A percentile compares a stretch with the other conserved stretches of the same genome.
These are phyloP conservation scores for Glaucidium brasilianum DNA, from an alignment of 2,113 vertebrate genomes.

Conservation along the genomic window DNA sequence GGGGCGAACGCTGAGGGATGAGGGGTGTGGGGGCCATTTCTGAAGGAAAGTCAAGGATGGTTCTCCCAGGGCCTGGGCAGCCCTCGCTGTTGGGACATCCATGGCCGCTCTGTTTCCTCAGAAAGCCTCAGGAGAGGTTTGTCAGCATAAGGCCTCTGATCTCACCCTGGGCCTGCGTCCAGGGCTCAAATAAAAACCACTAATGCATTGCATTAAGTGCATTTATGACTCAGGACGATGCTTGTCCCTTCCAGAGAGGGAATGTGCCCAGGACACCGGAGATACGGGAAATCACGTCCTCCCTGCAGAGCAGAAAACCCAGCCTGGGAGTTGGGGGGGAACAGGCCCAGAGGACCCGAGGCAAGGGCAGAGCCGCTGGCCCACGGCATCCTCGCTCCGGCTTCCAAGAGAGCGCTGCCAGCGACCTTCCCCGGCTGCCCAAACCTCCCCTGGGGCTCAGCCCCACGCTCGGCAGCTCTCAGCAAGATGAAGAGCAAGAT, in stretches of 20 bases:
- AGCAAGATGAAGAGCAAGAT: too few species aligned
- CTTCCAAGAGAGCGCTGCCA: rapidly evolving
- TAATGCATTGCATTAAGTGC: not conserved
- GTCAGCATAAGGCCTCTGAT: not conserved
- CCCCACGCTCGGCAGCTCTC: not conserved
- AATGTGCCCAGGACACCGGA: not conserved
- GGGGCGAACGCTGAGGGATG: not conserved
- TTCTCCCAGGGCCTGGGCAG: not conserved
- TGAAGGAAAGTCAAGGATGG: not conserved
- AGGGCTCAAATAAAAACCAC: not conserved
- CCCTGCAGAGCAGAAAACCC: not conserved
- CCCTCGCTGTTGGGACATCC: not conserved
- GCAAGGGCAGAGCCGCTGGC: rapidly evolving
- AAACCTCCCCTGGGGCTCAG: not conserved
- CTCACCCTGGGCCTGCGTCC: not conserved
- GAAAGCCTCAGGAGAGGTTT: not conserved
- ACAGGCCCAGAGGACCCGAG: not conserved
- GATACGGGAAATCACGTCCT: not conserved
- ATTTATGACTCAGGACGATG: not conserved
- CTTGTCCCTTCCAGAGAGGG: not conserved
- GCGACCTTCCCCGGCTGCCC: not conserved
- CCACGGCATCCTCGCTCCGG: not conserved
- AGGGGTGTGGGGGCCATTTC: not conserved
- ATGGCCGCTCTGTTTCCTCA: not conserved
- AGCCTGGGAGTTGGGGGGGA: not conserved